Conservation (phyloP, 1,140 invertebrate genomes). For the Heliothis subflexa region DNA sequence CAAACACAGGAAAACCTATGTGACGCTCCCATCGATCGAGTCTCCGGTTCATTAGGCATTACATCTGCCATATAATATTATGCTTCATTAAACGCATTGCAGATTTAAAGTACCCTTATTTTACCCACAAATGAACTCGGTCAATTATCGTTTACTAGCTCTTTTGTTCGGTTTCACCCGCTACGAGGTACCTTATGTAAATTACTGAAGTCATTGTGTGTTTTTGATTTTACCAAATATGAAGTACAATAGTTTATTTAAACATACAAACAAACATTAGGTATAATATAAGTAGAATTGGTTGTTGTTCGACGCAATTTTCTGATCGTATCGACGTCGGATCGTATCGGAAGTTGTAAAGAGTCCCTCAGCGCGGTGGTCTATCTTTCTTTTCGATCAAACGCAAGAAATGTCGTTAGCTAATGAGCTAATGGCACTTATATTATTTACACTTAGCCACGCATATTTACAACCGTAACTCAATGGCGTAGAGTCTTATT, state of each 20-base stretch:
- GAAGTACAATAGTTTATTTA: no score
- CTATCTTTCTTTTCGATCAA: slow-evolving; percentile 50
- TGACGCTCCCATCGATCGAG: neutral
- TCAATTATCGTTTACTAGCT: neutral
- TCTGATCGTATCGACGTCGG: slow-evolving; percentile 27
- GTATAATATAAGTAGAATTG: neutral
- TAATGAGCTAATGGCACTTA: slow-evolving; percentile 48
- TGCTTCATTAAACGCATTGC: neutral
- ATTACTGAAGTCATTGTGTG: no score
- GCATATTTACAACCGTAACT: slow-evolving; percentile 19
- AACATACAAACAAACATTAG: neutral
- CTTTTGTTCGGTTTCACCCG: no score
- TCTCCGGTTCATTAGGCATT: slow-evolving; percentile 2
- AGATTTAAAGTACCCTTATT: slow-evolving; percentile 20
- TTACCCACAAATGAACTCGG: neutral
- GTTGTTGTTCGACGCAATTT: slow-evolving; percentile 26
- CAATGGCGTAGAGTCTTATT: neutral
- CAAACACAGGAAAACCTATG: neutral
- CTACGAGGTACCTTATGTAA: no score
- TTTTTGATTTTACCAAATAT: no score
- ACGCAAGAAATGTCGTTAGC: slow-evolving; percentile 49
- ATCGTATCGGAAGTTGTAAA: slow-evolving; percentile 45
- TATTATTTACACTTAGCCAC: slow-evolving; percentile 18
- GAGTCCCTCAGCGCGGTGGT: slow-evolving; percentile 15
- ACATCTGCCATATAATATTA: slow-evolving; percentile 14